A percentile compares a stretch with the other conserved stretches of the same genome.
phyloP scores from a whole-genome alignment of 35 echinoderm and acorn worm species.

The Antedon bifida region DNA sequence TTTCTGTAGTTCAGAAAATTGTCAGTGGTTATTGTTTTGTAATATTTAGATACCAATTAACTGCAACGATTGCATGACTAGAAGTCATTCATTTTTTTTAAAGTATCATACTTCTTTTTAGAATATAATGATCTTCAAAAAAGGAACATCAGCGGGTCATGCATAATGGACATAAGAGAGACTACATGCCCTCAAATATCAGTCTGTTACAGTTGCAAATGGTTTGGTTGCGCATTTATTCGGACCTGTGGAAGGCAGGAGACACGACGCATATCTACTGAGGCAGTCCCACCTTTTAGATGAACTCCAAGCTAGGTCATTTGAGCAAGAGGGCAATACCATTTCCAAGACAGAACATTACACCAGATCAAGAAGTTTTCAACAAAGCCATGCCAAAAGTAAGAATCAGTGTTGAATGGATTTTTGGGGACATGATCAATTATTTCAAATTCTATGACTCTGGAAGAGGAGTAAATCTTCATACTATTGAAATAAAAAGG shows the following conservation, averaged over 20 bases:
- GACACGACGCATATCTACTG: conserved; percentile 2
- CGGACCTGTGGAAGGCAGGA: conserved; percentile 4
- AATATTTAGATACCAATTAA: too few relatives aligned
- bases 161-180: conserved; percentile 45
- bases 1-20: too few relatives aligned
- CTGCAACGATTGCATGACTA: too few relatives aligned
- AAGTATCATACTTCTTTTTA: too few relatives aligned
- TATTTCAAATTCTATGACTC: neutral
- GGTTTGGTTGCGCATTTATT: neutral
- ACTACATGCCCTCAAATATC: conserved; percentile 4
- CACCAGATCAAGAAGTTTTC: conserved; percentile 23
- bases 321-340: conserved; percentile 26
- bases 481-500: too few relatives aligned
- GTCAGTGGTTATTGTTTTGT: too few relatives aligned
- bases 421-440: conserved; percentile 40
- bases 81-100: too few relatives aligned
- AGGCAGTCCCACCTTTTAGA: neutral
- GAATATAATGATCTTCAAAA: too few relatives aligned
- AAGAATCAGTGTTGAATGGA: conserved; percentile 27
- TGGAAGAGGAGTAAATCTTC: too few relatives aligned
- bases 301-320: conserved; percentile 14
- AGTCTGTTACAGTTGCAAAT: conserved; percentile 1
- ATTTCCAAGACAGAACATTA: conserved; percentile 21
- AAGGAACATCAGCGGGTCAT: conserved; percentile 27
- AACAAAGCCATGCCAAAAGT: conserved; percentile 33